Evolutionary conservation across 2,797 vertebrate genomes (phyloP).

Genomic region (Coluber constrictor): DNA sequence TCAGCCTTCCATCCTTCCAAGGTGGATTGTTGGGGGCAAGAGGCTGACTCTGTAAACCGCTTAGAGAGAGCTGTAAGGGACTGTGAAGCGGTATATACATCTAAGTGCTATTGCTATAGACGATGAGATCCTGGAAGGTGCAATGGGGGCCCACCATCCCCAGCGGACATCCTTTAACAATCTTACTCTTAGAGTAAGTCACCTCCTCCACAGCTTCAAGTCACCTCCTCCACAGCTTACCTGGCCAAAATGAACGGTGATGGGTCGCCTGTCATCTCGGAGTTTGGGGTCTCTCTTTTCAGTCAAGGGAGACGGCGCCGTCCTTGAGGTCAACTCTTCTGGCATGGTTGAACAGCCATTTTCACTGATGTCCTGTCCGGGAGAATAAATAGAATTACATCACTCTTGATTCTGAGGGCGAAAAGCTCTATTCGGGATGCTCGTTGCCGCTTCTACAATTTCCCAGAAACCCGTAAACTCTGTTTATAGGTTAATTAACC

Average conservation of each 20-base stretch:
- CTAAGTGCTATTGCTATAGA: not conserved
- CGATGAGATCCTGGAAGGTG: not conserved
- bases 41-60: no score
- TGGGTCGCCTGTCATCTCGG: slow-evolving; percentile 82
- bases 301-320: slow-evolving; percentile 59
- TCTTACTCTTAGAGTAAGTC: not conserved
- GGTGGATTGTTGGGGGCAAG: no score
- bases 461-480: not conserved
- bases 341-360: slow-evolving; percentile 79
- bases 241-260: slow-evolving; percentile 93
- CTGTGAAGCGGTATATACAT: no score
- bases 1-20: no score
- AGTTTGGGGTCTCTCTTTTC: slow-evolving; percentile 76
- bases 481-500: not conserved
- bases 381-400: slow-evolving; percentile 46
- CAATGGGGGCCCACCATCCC: not conserved
- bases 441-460: no score
- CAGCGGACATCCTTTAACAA: not conserved
- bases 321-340: slow-evolving; percentile 70
- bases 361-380: slow-evolving; percentile 84
- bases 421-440: not conserved
- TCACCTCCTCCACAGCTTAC: slow-evolving; percentile 58
- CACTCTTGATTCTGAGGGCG: slow-evolving; percentile 25
- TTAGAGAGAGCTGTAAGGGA: no score
- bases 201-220: not conserved